Evolutionary conservation across 2,888 invertebrate genomes (phyloP).

Genomic region (Amitus sp.): DNA sequence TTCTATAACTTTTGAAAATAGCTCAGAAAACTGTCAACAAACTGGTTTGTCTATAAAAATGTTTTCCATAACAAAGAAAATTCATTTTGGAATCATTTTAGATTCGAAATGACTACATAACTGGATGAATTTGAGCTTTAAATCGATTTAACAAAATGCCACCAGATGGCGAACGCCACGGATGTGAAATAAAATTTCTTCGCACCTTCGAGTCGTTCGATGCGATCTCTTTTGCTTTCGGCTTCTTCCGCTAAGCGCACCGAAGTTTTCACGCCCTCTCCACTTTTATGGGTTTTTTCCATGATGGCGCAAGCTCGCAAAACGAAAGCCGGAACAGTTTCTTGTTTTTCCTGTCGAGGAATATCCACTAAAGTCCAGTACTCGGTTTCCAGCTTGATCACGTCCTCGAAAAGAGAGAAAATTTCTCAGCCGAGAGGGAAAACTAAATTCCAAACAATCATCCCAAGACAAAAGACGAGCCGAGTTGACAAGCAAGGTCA

Average conservation of each 20-base stretch:
- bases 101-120: no score
- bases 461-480: no score
- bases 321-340: constrained; percentile 92
- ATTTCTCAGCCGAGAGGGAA: not conserved
- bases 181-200: constrained; percentile 24
- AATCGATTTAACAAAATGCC: no score
- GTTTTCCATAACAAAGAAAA: no score
- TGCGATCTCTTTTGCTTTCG: constrained; percentile 83
- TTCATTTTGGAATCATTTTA: no score
- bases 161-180: no score
- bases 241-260: constrained; percentile 88
- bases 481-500: no score
- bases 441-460: no score
- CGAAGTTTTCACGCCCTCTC: constrained; percentile 88
- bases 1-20: no score
- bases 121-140: no score
- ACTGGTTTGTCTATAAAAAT: no score
- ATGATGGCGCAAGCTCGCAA: constrained; percentile 90
- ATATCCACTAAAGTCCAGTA: constrained; percentile 95
- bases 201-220: constrained; percentile 87
- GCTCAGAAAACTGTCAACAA: no score
- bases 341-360: constrained; percentile 92
- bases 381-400: constrained; percentile 89
- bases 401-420: constrained; percentile 73
- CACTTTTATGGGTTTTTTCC: constrained; percentile 91